phyloP scores from a whole-genome alignment of 2,797 vertebrate genomes.

The Champsocephalus gunnari region DNA sequence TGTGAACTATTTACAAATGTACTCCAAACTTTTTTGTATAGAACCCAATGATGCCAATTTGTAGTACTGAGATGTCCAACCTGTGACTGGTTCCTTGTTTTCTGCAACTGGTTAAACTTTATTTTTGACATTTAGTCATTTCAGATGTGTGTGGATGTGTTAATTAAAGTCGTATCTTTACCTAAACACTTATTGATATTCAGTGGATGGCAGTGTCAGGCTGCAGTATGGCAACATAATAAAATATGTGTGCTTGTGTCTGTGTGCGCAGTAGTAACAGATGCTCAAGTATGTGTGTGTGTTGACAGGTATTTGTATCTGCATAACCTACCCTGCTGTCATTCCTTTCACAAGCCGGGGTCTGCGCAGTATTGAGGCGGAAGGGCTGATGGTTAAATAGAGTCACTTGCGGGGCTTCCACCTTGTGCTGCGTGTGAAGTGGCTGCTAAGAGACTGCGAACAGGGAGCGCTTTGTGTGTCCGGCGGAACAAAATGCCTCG shows the following conservation, averaged over 20 bases:
- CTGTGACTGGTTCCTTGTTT: not conserved
- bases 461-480: constrained; percentile 81
- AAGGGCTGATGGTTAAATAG: constrained; percentile 53
- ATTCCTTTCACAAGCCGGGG: constrained; percentile 30
- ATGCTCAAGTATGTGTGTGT: constrained; percentile 6
- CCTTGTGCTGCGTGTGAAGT: constrained; percentile 83
- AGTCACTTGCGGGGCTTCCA: constrained; percentile 65
- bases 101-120: not conserved
- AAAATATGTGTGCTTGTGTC: not conserved
- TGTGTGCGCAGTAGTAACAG: not conserved
- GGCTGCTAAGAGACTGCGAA: constrained; percentile 86
- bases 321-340: constrained; percentile 28
- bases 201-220: not conserved
- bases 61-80: too few relatives aligned
- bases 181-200: constrained; percentile 28
- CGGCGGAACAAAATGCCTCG: constrained; percentile 57
- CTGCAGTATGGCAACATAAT: not conserved
- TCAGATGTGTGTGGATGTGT: too few relatives aligned
- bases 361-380: constrained; percentile 25
- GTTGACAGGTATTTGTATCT: constrained; percentile 42
- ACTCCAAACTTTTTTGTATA: not conserved
- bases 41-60: not conserved
- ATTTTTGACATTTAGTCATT: too few relatives aligned
- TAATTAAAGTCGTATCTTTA: not conserved
- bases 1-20: not conserved